Base-by-base conservation (phyloP, 2,888 invertebrate genomes). In the Boloria euphrosyne region DNA sequence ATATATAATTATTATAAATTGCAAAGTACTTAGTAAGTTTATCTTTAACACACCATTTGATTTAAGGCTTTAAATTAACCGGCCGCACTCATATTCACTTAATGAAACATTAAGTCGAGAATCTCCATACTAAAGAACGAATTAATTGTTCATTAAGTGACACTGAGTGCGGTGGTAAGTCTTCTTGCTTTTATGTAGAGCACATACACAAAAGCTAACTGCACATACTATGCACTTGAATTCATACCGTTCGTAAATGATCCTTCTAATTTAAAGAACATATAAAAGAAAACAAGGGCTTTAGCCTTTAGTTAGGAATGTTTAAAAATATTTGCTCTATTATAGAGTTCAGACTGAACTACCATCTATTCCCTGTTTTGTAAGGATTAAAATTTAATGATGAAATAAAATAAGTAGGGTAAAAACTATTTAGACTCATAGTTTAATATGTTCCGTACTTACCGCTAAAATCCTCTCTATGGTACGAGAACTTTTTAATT, bases 401-500 rank as follows among this genome's bases (percentile, higher is more conserved):
- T 65, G 52, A 65, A 65, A 65, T 64, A 58, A 52, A 43, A 27
- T 58, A 64, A 52, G 46, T 58, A 59, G 59, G 52, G 27, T 49
- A 58, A 53, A 65, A 65, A 53, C 59, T 52, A 65, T 65, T 65
- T 63, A 63, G 50, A 43, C 16, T 44, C 44, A 17, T 17, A 57
- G 63, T 16, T 63, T 65, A 65, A 65, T 65, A 57, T 38, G 58
- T 47, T 47, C 27, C 58, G 47, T 59, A 65, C 64, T 65, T 65
- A 65, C 47, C 59, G 58, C 58, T 52, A 47, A 38, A 64, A 53
- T 49, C 31, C 59, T 65, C 65, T 65, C 46, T 53, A 38, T 51
- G 58, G 38, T 53, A 59, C 58, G 58, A 59, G 58, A 65, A 59
- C 38, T 59, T 65, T 65, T 65, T 65, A 59, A 65, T 65, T 58